Evolutionary conservation across 2,797 vertebrate species (phyloP).

Genomic region (Ibycter americanus): DNA sequence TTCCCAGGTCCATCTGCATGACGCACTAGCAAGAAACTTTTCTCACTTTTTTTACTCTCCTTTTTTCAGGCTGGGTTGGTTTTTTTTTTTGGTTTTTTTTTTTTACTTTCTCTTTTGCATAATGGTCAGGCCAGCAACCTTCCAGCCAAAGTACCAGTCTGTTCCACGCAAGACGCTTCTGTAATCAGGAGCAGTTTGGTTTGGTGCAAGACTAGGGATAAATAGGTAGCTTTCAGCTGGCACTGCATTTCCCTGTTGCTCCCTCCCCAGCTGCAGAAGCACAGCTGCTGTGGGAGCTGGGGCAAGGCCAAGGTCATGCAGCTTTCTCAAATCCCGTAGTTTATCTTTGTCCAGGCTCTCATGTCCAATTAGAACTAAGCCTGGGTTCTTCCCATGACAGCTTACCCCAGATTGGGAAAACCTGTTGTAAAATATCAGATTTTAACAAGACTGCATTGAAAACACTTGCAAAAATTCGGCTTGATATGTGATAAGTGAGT

Average conservation of each 20-base stretch:
- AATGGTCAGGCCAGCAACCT: not conserved
- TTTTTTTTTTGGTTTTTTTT: no score
- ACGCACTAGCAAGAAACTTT: not conserved
- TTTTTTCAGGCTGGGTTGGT: no score
- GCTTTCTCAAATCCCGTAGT: not conserved
- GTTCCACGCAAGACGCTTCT: not conserved
- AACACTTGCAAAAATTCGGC: not conserved
- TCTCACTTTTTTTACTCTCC: not conserved
- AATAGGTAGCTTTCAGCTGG: not conserved
- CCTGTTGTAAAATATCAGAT: conserved; percentile 34
- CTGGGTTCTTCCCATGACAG: conserved; percentile 30
- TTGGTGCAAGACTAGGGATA: not conserved
- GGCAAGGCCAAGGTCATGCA: conserved; percentile 22
- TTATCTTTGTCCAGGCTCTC: conserved; percentile 27
- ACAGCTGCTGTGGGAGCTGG: conserved; percentile 30
- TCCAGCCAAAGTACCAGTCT: not conserved
- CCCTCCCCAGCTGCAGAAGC: conserved; percentile 18
- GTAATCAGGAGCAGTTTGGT: not conserved
- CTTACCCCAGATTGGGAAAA: not conserved
- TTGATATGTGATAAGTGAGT: not conserved
- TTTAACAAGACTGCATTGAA: not conserved
- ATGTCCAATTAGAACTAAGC: not conserved
- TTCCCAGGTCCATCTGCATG: not conserved
- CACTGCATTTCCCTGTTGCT: not conserved
- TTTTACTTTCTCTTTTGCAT: not conserved